Percentiles rank a stretch among this genome's conserved stretches.
Evolutionary conservation across 2,888 invertebrate genomes (phyloP).

Genomic region (Drosophila limbata): DNA sequence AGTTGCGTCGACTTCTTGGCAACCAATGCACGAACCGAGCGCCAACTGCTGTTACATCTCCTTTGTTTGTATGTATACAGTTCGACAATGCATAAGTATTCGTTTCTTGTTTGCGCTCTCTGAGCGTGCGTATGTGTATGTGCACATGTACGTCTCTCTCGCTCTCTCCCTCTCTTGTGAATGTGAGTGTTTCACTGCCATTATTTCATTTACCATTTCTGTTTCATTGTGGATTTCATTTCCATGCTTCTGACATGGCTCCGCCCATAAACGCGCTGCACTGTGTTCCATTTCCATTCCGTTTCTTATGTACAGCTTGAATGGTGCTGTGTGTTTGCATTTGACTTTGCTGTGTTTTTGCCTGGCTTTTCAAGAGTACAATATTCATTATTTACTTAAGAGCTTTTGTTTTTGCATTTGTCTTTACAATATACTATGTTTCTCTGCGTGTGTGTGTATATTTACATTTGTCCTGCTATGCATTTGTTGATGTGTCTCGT

Average conservation of each 20-base stretch:
- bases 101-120: constrained; percentile 51
- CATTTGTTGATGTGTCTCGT: constrained; percentile 81
- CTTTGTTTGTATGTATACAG: constrained; percentile 36
- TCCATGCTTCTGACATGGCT: constrained; percentile 49
- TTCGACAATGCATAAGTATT: constrained; percentile 63
- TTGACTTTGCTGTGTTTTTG: constrained; percentile 49
- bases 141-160: constrained; percentile 29
- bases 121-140: constrained; percentile 41
- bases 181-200: constrained; percentile 61
- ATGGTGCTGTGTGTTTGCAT: constrained; percentile 39
- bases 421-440: constrained; percentile 22
- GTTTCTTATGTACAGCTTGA: constrained; percentile 65
- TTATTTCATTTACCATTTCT: constrained; percentile 67
- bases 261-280: constrained; percentile 63
- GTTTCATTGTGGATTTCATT: constrained; percentile 64
- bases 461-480: constrained; percentile 47
- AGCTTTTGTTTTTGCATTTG: constrained; percentile 58
- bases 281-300: constrained; percentile 61
- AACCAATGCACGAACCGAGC: constrained; percentile 56
- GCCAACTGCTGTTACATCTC: constrained; percentile 56
- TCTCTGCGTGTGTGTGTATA: constrained; percentile 18
- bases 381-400: constrained; percentile 76
- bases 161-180: constrained; percentile 25
- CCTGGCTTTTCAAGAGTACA: constrained; percentile 59
- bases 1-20: constrained; percentile 44